Percentiles rank a stretch among this genome's conserved stretches.
These are phyloP conservation scores for Leptopilina clavipes DNA, from an alignment of 1,140 invertebrate genomes.

Conservation along the genomic window DNA sequence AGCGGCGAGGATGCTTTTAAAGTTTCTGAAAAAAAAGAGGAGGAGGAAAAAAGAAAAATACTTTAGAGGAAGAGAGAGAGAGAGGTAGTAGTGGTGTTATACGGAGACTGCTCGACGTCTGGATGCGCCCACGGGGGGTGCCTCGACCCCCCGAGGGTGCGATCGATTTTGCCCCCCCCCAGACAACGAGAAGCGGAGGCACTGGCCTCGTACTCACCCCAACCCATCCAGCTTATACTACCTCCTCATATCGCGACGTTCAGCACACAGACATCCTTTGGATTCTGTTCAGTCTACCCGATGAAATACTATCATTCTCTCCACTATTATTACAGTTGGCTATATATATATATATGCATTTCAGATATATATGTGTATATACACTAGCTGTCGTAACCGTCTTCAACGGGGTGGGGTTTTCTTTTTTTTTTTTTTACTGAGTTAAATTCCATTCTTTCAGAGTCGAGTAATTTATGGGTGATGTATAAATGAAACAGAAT, in stretches of 20 bases:
- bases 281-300: constrained; percentile 3
- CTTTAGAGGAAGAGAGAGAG: neutral
- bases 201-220: constrained; percentile 30
- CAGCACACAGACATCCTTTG: constrained; percentile 13
- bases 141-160: constrained; percentile 43
- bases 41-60: neutral
- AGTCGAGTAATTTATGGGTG: too few species aligned
- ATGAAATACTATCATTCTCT: constrained; percentile 4
- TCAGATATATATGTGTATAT: constrained; percentile 22
- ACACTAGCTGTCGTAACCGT: neutral
- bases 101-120: constrained; percentile 53
- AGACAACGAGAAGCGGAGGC: constrained; percentile 25
- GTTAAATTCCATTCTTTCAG: neutral
- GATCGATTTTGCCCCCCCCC: constrained; percentile 61
- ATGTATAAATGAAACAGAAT: too few species aligned
- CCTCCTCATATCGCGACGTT: neutral
- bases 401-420: too few species aligned
- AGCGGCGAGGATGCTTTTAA: constrained; percentile 40
- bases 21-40: constrained; percentile 36
- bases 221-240: neutral
- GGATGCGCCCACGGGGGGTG: constrained; percentile 41
- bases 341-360: constrained; percentile 16
- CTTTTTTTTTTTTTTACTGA: neutral
- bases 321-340: constrained; percentile 37
- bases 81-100: constrained; percentile 28